Evolutionary conservation across 2,888 invertebrate species (phyloP).

Genomic region (Celastrina argiolus): DNA sequence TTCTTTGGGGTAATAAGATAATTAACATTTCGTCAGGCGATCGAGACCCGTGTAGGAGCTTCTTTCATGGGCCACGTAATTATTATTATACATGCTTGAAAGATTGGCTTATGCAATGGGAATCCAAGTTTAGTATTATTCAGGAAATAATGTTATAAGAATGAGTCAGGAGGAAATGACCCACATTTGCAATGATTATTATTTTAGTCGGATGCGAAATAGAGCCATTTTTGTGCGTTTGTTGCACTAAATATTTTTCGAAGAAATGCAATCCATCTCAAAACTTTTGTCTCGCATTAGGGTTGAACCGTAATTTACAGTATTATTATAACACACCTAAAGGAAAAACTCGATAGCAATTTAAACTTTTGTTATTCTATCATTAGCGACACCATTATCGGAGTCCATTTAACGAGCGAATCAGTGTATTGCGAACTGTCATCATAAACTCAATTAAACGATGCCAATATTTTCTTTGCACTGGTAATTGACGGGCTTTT

Average conservation of each 20-base stretch:
- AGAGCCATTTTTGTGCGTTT: neutral
- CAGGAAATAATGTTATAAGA: neutral
- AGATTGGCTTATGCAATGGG: neutral
- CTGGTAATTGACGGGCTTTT: slow-evolving; percentile 66
- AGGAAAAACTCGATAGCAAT: neutral
- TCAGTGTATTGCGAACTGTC: slow-evolving; percentile 34
- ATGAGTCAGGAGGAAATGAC: neutral
- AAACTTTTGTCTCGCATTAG: too few species aligned
- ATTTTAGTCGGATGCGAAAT: neutral
- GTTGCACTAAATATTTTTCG: neutral
- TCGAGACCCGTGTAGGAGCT: too few species aligned
- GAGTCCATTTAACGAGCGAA: neutral
- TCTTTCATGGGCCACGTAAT: too few species aligned
- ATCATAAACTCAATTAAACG: slow-evolving; percentile 48
- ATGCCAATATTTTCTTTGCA: slow-evolving; percentile 60
- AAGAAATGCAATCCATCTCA: too few species aligned
- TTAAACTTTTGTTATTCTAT: neutral
- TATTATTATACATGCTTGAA: neutral
- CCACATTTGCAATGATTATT: neutral
- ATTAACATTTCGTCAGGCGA: too few species aligned
- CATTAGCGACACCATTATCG: neutral
- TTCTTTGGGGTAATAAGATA: too few species aligned
- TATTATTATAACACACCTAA: neutral
- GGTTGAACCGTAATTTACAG: neutral
- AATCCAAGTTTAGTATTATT: neutral